Evolutionary conservation across 2,888 invertebrate genomes (phyloP).

Genomic region (Eupelmus urozonus): DNA sequence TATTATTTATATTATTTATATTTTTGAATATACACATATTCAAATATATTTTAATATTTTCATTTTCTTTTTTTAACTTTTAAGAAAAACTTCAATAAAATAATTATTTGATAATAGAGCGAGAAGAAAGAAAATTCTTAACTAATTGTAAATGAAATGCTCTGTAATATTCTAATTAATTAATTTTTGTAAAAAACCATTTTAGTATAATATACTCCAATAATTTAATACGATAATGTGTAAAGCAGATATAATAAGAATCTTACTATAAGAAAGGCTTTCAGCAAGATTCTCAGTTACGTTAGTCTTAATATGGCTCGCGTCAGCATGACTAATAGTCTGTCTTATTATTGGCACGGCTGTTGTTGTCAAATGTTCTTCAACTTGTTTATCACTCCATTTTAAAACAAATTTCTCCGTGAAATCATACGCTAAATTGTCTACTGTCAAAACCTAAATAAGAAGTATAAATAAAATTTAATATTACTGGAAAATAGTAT

Average conservation of each 20-base stretch:
- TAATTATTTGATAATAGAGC: too few species aligned
- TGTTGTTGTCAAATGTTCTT: conserved; percentile 20
- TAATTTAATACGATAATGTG: conserved; percentile 4
- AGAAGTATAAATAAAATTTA: conserved; percentile 54
- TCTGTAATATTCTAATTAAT: too few species aligned
- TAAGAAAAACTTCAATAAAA: too few species aligned
- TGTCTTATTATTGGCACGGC: neutral
- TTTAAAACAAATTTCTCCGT: conserved; percentile 61
- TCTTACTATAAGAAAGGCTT: neutral
- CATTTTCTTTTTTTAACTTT: too few species aligned
- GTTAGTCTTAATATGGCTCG: neutral
- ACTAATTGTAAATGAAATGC: too few species aligned
- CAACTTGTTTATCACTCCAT: conserved; percentile 58
- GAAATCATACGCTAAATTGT: conserved; percentile 64
- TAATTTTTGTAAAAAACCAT: too few species aligned
- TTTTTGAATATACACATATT: too few species aligned
- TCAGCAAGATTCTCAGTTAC: neutral
- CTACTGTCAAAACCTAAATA: conserved; percentile 64
- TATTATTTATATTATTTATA: too few species aligned
- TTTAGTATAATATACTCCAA: neutral
- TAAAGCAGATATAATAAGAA: neutral
- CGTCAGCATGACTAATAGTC: conserved; percentile 14
- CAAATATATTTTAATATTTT: too few species aligned
- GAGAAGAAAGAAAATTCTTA: too few species aligned
- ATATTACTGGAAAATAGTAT: neutral